Evolutionary conservation across 2,888 invertebrate genomes (phyloP).

Genomic region (Platycheirus rosarum): DNA sequence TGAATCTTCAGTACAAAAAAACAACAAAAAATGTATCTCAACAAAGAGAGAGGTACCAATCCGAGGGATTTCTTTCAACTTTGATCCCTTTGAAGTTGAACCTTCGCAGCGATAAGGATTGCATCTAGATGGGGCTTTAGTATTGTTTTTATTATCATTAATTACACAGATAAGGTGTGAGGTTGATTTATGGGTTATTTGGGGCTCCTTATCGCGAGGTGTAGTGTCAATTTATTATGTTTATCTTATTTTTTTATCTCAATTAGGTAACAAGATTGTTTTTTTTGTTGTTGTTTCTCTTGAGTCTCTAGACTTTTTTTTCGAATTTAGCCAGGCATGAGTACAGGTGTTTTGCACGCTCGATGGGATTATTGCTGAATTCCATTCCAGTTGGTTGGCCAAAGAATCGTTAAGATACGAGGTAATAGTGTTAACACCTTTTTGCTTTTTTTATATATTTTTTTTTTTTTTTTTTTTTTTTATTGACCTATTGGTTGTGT

Average conservation of each 20-base stretch:
- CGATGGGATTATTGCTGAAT: constrained; percentile 47
- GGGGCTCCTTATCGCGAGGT: constrained; percentile 53
- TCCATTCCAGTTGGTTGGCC: constrained; percentile 60
- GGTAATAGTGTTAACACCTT: constrained; percentile 39
- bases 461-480: not conserved
- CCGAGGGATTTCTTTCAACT: no score
- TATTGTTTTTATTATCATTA: constrained; percentile 10
- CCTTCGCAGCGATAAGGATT: constrained; percentile 6
- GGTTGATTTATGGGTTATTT: constrained; percentile 8
- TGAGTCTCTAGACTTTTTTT: no score
- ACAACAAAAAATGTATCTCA: constrained; percentile 26
- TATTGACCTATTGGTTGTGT: constrained; percentile 55
- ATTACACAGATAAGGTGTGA: constrained; percentile 24
- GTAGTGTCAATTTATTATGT: constrained; percentile 41
- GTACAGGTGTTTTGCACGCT: constrained; percentile 54
- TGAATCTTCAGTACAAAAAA: not conserved
- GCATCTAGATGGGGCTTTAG: constrained; percentile 14
- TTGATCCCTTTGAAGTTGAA: not conserved
- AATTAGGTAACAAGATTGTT: no score
- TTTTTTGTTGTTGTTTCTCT: no score
- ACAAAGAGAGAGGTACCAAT: not conserved
- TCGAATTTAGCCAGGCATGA: constrained; percentile 39
- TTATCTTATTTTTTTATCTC: constrained; percentile 20
- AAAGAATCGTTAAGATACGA: constrained; percentile 17
- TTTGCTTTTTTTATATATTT: no score